Evolutionary conservation across 1,140 invertebrate species (phyloP), one percentile per base, ranked within the genome.

Genomic region (Anastrepha obliqua): DNA sequence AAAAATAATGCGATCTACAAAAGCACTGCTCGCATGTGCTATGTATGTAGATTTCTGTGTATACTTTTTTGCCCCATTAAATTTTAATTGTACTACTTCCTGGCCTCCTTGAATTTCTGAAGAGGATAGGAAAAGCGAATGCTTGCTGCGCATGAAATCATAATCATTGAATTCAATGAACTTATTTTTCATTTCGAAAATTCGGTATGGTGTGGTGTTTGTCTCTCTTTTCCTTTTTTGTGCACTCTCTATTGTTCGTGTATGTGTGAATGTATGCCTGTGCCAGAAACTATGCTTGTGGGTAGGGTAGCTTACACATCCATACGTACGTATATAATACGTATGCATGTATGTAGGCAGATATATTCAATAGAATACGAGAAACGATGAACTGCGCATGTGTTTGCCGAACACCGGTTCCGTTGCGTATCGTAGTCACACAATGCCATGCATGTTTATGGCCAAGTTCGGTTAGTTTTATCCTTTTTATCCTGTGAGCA

Each of bases 341-440:
- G 11, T 70, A 42, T 13, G 39, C 39, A 17, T 47, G 42, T 15
- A 74, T 29, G 67, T 74, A 74, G 42, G 42, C 39, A 42, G 51
- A 9, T 6, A 74, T 74, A 47, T 55, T 81, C n/a, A 81, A 55
- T 55, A 29, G n/a, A 55, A 55, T 1, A 55, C 74, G n/a, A 81
- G 44, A 55, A 55, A 13, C 74, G 74, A 81, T 55, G 47, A 29
- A 81, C 74, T 81, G 74, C 74, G 74, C 74, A 81, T 81, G 74
- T 55, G 74, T 81, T 81, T 81, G 74, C 74, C 74, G 74, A 81
- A 81, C 74, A 55, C 74, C 74, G 74, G 74, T 81, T 81, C 74
- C 74, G 47, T 8, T 51, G 44, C 74, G 44, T 74, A 42, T 17
- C 13, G 44, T n/a, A 74, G 44, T 8, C 70, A 74, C 44, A 74